Base-by-base conservation (phyloP, 1,140 invertebrate genomes). In the Notospermus geniculatus region DNA sequence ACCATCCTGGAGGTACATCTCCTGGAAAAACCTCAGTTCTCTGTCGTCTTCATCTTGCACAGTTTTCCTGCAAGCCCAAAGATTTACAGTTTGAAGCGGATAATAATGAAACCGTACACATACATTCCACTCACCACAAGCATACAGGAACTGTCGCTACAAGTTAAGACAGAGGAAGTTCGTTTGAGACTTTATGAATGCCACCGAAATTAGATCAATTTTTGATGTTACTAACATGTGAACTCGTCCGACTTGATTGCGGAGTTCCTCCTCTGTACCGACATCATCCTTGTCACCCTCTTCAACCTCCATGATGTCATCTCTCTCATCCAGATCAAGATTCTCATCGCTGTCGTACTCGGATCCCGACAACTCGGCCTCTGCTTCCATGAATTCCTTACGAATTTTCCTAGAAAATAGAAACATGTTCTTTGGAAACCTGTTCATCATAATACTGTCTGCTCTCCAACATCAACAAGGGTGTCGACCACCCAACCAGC, bases 1-100 rank as follows among this genome's bases (percentile, higher is more conserved):
- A 0, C 91, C 92, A 77, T 94, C 91, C 73, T 92, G 91, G 17
- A 95, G 85, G 50, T 92, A 84, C 69, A 91, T 78, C 72, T 94
- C 91, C 75, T 95, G 88, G 0, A 92, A 79, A 41, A 91, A 71
- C 68, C 87, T 85, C 2, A 95, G 85, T 70, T 92, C 87, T 32
- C 88, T 82, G 54, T 91, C 88, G 78, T 95, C 91, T 68, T 93
- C 88, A 77, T 93, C 91, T 30, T 92, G 73, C 9, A 92, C 71
- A 67, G 88, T 86, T 59, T 87, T 87, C 83, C 88, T 89, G 60
- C 60, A 72, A 66, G 41, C 19, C 30, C 19, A 29, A 45, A 60
- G 54, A 7, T 50, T n/a, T 7, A 50, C 9, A n/a, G n/a, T n/a
- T n/a, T n/a, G n/a, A n/a, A n/a, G n/a, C n/a, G n/a, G n/a, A n/a